Evolutionary conservation across 2,888 invertebrate genomes (phyloP).

Genomic region (Lycophotia porphyrea): DNA sequence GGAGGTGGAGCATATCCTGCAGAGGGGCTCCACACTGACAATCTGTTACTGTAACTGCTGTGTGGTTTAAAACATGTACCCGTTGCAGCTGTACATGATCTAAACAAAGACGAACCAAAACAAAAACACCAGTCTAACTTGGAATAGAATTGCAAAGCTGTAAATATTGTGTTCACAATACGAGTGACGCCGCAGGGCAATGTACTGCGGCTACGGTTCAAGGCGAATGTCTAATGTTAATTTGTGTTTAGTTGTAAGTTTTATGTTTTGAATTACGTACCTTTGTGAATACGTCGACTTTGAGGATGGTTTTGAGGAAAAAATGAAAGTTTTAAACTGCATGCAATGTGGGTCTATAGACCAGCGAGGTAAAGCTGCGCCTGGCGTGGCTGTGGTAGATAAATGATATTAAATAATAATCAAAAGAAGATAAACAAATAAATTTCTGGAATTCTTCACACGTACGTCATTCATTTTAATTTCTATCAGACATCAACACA

Average conservation of each 20-base stretch:
- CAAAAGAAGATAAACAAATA: too few relatives aligned
- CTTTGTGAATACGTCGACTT: neutral
- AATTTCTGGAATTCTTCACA: neutral
- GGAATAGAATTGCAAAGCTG: conserved; percentile 65
- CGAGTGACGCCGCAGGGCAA: conserved; percentile 48
- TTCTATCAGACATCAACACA: conserved; percentile 12
- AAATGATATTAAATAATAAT: too few relatives aligned
- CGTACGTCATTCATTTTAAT: neutral
- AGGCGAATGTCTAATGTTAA: conserved; percentile 59
- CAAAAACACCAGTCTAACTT: conserved; percentile 50
- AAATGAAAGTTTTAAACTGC: too few relatives aligned
- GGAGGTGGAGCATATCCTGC: too few relatives aligned
- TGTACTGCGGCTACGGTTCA: conserved; percentile 59
- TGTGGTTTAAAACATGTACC: neutral
- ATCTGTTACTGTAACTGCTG: neutral
- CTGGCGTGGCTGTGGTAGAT: too few relatives aligned
- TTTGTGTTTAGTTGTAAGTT: conserved; percentile 53
- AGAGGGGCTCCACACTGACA: too few relatives aligned
- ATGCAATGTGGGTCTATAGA: neutral
- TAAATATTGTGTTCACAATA: conserved; percentile 40
- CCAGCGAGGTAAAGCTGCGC: neutral
- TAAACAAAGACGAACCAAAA: conserved; percentile 35
- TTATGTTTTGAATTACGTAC: conserved; percentile 32
- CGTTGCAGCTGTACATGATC: too few relatives aligned
- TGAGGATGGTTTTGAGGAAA: neutral